Evolutionary conservation across 1,140 invertebrate species (phyloP).

Genomic region (Drosophila tropicalis): DNA sequence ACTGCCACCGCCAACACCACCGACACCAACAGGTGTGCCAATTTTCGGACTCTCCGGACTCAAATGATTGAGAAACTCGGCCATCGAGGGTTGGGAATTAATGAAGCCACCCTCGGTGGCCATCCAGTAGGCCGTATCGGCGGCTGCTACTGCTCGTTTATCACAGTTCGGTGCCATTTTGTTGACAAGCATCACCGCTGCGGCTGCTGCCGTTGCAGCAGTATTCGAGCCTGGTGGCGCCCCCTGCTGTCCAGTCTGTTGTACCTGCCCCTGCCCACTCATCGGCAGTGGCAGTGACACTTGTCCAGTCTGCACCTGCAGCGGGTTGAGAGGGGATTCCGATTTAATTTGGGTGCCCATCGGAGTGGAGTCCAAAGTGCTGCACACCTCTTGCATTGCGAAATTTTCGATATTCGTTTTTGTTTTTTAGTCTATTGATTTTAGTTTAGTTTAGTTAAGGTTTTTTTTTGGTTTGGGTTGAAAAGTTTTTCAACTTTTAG

Average conservation of each 20-base stretch:
- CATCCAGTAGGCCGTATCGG: conserved; percentile 79
- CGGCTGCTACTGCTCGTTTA: conserved; percentile 64
- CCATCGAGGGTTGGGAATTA: conserved; percentile 96
- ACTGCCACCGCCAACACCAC: conserved; percentile 82
- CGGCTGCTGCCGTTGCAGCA: conserved; percentile 13
- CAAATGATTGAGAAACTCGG: conserved; percentile 93
- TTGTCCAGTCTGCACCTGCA: conserved; percentile 76
- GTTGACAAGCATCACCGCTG: conserved; percentile 72
- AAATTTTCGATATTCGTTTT: conserved; percentile 3
- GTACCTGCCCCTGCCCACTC: conserved; percentile 35
- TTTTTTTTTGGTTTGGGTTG: neutral
- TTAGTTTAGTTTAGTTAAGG: neutral
- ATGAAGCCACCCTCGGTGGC: conserved; percentile 93
- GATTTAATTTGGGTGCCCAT: conserved; percentile 82
- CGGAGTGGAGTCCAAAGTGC: conserved; percentile 70
- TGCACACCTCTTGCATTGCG: conserved; percentile 83
- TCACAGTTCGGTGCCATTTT: conserved; percentile 83
- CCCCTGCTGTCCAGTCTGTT: conserved; percentile 52
- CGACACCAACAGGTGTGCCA: conserved; percentile 82
- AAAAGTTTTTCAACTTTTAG: conserved; percentile 1
- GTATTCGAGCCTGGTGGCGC: conserved; percentile 47
- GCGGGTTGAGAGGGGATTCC: conserved; percentile 75
- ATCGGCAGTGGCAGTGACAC: conserved; percentile 41
- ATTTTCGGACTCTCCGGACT: conserved; percentile 85
- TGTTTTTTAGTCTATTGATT: conserved; percentile 26